These are phyloP conservation scores for Sinotaia quadrata DNA, from an alignment of 2,888 invertebrate species.

Conservation along the genomic window DNA sequence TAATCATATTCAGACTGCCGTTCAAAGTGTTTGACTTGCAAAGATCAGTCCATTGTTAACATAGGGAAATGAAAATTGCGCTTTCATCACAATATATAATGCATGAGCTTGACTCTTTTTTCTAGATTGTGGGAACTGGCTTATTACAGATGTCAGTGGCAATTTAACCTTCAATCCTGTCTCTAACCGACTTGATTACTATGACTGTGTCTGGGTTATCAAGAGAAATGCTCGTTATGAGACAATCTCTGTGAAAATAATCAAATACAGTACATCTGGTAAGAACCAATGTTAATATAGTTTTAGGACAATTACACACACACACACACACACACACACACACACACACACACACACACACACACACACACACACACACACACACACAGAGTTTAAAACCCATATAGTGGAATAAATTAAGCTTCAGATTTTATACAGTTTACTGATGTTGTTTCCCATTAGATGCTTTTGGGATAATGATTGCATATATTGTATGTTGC, in stretches of 20 bases:
- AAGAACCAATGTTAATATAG: background rate
- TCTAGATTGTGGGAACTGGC: conserved; percentile 38
- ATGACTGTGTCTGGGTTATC: conserved; percentile 59
- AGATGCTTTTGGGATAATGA: no score
- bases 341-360: no score
- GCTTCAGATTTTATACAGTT: no score
- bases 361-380: no score
- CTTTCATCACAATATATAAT: background rate
- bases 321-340: no score
- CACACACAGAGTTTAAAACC: no score
- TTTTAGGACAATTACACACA: no score
- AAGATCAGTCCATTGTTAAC: background rate
- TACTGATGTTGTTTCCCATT: no score
- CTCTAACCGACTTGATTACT: conserved; percentile 28
- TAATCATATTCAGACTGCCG: background rate
- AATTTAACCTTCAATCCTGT: conserved; percentile 39
- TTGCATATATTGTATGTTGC: no score
- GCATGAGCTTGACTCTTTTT: background rate
- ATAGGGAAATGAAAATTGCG: background rate
- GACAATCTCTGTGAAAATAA: conserved; percentile 37
- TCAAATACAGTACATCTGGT: conserved; percentile 17
- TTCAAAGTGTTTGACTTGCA: background rate
- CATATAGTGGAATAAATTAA: no score
- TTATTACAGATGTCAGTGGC: conserved; percentile 40
- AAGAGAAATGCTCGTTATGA: conserved; percentile 44